phyloP scores from a whole-genome alignment of 1,140 invertebrate genomes.

The Cecropterus lyciades region DNA sequence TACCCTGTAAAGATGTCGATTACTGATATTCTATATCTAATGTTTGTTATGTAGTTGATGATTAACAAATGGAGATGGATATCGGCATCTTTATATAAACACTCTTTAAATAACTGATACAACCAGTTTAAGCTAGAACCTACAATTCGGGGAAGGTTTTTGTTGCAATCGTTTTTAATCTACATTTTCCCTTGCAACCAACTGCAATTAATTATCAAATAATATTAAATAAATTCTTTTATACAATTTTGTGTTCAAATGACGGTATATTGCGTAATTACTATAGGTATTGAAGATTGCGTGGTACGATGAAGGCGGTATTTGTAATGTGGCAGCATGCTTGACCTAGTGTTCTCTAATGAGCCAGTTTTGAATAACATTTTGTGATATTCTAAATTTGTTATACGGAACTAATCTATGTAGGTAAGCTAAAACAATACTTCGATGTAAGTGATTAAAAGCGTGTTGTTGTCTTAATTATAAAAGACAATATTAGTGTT shows the following conservation, averaged over 20 bases:
- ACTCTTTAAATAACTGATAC: slow-evolving; percentile 3
- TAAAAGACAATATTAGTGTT: neutral
- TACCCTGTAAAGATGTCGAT: neutral
- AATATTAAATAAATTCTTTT: no score
- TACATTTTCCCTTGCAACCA: neutral
- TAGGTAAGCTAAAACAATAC: slow-evolving; percentile 5
- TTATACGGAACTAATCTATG: slow-evolving; percentile 11
- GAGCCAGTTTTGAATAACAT: slow-evolving; percentile 10
- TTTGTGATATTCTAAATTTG: slow-evolving; percentile 16
- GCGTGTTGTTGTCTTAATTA: neutral
- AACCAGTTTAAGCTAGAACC: slow-evolving; percentile 11
- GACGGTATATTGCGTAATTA: slow-evolving; percentile 2
- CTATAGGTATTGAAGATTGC: slow-evolving; percentile 10
- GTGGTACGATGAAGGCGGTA: slow-evolving; percentile 5
- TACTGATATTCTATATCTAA: neutral
- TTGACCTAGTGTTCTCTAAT: slow-evolving; percentile 15
- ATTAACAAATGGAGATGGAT: neutral
- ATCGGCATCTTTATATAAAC: slow-evolving; percentile 13
- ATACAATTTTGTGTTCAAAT: neutral
- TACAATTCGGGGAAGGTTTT: neutral
- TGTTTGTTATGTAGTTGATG: neutral
- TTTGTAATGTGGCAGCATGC: slow-evolving; percentile 43
- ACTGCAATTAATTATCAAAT: no score
- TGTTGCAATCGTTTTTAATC: neutral
- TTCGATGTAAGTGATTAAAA: neutral